Evolutionary conservation across 92 coral and sea anemone genomes (phyloP).

Genomic region (Porites cylindrica): DNA sequence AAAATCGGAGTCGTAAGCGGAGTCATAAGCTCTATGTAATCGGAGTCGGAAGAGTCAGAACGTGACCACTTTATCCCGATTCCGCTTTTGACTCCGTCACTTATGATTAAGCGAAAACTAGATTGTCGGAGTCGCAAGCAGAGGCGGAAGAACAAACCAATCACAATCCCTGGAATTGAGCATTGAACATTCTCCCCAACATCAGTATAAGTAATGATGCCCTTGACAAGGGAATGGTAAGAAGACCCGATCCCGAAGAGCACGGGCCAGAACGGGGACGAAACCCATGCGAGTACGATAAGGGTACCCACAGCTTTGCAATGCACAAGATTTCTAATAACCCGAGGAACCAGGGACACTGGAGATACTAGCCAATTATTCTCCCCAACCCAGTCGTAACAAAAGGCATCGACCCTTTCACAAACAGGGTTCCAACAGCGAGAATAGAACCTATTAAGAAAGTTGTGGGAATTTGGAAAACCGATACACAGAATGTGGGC

Average conservation of each 20-base stretch:
- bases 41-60: no score
- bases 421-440: constrained; percentile 25
- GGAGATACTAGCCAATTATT: constrained; percentile 59
- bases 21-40: no score
- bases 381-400: constrained; percentile 43
- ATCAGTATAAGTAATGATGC: constrained; percentile 20
- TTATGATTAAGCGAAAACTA: no score
- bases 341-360: constrained; percentile 13
- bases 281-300: constrained; percentile 57
- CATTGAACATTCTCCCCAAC: neutral
- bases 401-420: constrained; percentile 53
- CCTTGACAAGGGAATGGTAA: constrained; percentile 30
- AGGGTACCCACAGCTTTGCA: constrained; percentile 42
- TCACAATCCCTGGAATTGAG: no score
- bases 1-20: no score
- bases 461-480: constrained; percentile 17
- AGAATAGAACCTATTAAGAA: constrained; percentile 28
- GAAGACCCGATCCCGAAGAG: neutral
- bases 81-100: no score
- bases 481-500: constrained; percentile 36
- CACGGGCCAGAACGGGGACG: constrained; percentile 54
- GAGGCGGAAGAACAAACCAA: no score
- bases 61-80: no score
- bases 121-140: no score
- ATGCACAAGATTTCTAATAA: constrained; percentile 14